phyloP scores from a whole-genome alignment of 2,888 invertebrate species.

The Pristionchus exspectatus region DNA sequence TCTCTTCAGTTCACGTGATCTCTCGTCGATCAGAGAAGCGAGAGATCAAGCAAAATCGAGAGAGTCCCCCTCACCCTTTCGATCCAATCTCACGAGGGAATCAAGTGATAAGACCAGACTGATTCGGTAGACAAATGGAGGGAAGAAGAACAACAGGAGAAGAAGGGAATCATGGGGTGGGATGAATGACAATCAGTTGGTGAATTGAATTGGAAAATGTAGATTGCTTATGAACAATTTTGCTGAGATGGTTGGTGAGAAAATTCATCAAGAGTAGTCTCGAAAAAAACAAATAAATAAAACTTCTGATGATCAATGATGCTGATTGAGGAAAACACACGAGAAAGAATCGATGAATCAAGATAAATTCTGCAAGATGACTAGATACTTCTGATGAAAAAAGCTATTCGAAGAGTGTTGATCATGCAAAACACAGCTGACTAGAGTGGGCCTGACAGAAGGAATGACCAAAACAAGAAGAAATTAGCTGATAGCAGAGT shows the following conservation, averaged over 20 bases:
- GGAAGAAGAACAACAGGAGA: not conserved
- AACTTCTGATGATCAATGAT: too few relatives aligned
- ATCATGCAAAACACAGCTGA: not conserved
- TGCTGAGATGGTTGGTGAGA: too few relatives aligned
- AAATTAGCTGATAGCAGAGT: not conserved
- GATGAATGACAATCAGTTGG: too few relatives aligned
- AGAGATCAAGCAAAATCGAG: not conserved
- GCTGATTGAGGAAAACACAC: too few relatives aligned
- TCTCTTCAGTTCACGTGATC: not conserved
- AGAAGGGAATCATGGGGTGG: not conserved
- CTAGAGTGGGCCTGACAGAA: not conserved
- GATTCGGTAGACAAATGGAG: not conserved
- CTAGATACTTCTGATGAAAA: too few relatives aligned
- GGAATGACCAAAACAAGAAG: not conserved
- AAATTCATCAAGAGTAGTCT: too few relatives aligned
- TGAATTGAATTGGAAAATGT: not conserved
- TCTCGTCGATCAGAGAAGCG: not conserved
- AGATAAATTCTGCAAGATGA: too few relatives aligned
- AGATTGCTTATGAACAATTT: not conserved
- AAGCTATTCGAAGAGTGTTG: too few relatives aligned
- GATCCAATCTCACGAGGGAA: constrained; percentile 22
- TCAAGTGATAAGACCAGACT: constrained; percentile 13
- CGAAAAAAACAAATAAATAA: too few relatives aligned
- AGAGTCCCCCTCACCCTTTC: not conserved
- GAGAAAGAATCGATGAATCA: too few relatives aligned